A percentile compares a stretch with the other conserved stretches of the same genome.
Evolutionary conservation across 2,888 invertebrate genomes (phyloP).

Genomic region (Stenodera caucasica): DNA sequence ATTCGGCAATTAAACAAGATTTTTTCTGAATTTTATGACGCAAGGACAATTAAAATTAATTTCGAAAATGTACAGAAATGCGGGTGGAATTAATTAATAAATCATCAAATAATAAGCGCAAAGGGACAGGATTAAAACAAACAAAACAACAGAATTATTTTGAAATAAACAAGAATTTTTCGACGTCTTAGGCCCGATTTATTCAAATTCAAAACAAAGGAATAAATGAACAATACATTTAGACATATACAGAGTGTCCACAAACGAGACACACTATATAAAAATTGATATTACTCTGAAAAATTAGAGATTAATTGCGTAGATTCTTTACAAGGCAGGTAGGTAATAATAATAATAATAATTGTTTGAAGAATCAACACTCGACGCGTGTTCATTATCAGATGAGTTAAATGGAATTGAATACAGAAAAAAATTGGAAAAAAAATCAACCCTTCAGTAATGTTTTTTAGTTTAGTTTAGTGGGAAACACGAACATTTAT

Average conservation of each 20-base stretch:
- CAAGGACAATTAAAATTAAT: background rate
- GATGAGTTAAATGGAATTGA: background rate
- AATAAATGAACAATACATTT: background rate
- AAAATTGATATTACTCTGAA: background rate
- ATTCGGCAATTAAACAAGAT: background rate
- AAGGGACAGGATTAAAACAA: conserved; percentile 7
- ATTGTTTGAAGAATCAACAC: conserved; percentile 3
- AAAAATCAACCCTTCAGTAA: background rate
- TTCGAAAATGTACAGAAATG: background rate
- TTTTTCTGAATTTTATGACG: background rate
- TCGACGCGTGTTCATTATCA: background rate
- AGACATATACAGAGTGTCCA: no score
- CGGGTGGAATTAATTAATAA: conserved; percentile 9
- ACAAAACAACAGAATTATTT: no score
- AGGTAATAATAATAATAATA: conserved; percentile 5
- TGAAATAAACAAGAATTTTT: no score
- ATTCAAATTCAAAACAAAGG: background rate
- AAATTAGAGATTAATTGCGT: background rate
- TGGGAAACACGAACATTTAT: background rate
- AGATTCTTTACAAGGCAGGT: background rate
- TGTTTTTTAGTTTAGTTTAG: no score
- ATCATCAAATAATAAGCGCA: conserved; percentile 9
- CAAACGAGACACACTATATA: no score
- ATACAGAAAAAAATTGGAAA: background rate
- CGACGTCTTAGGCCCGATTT: no score